Conservation (phyloP, 2,113 vertebrate genomes). For the Peromyscus californicus region DNA sequence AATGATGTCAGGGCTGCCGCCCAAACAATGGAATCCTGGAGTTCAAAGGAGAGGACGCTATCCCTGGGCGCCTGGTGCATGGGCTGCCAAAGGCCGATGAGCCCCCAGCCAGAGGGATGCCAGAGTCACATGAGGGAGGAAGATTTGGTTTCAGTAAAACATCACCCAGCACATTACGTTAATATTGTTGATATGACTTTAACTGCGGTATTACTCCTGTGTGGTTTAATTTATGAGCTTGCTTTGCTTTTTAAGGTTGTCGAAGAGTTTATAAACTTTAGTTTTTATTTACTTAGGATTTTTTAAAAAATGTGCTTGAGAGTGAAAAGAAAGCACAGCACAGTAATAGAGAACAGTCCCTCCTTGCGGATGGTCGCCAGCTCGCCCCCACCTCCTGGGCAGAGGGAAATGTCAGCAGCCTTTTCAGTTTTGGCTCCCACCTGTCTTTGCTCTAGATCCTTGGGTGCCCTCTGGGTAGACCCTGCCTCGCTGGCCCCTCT, state of each 20-base stretch:
- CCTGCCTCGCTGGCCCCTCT: background rate
- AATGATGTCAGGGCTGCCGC: background rate
- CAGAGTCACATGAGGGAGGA: background rate
- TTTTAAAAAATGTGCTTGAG: slow-evolving; percentile 36
- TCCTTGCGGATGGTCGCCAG: background rate
- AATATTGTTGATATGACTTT: background rate
- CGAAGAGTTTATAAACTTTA: slow-evolving; percentile 27
- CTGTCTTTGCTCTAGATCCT: background rate
- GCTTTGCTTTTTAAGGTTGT: slow-evolving; percentile 55
- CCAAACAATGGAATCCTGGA: background rate
- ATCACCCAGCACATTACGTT: background rate
- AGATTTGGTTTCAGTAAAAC: background rate
- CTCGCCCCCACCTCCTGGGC: no score
- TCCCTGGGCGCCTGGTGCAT: background rate
- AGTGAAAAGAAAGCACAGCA: background rate
- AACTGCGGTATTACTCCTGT: background rate
- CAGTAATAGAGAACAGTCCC: background rate
- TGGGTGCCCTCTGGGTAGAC: background rate
- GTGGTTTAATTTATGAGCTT: slow-evolving; percentile 52
- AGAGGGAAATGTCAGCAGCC: background rate
- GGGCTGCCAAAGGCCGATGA: background rate
- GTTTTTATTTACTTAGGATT: slow-evolving; percentile 30
- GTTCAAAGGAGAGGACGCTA: background rate
- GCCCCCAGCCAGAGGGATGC: background rate
- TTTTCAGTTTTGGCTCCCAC: background rate